phyloP scores from a whole-genome alignment of 2,113 vertebrate genomes.

The Tupaia tana region DNA sequence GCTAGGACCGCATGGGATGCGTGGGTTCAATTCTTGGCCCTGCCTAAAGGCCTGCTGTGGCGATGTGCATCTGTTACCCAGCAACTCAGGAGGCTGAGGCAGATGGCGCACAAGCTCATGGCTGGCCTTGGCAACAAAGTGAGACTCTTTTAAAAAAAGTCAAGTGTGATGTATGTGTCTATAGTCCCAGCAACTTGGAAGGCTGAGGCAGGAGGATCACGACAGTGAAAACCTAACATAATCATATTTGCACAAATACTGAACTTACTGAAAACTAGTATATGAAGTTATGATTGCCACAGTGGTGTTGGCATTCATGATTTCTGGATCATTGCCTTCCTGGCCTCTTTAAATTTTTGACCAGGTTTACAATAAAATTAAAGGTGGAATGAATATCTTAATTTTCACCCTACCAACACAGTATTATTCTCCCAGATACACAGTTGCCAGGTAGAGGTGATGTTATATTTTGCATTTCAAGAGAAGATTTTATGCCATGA shows the following conservation, averaged over 20 bases:
- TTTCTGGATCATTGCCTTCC: slow-evolving; percentile 19
- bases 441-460: background rate
- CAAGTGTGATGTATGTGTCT: no score
- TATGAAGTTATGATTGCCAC: background rate
- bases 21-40: no score
- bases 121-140: no score
- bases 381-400: background rate
- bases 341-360: background rate
- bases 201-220: no score
- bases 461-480: slow-evolving; percentile 34
- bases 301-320: slow-evolving; percentile 38
- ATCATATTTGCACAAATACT: background rate
- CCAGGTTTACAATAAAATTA: background rate
- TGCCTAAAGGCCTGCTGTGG: no score
- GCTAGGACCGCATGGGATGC: no score
- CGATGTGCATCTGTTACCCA: no score
- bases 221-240: no score
- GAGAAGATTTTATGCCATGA: slow-evolving; percentile 16
- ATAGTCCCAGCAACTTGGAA: no score
- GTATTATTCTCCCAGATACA: slow-evolving; percentile 37
- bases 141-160: no score
- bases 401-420: slow-evolving; percentile 27
- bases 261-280: background rate
- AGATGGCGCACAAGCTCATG: no score
- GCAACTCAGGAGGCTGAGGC: no score